phyloP scores from a whole-genome alignment of 1,140 invertebrate species.

The Wasmannia auropunctata region DNA sequence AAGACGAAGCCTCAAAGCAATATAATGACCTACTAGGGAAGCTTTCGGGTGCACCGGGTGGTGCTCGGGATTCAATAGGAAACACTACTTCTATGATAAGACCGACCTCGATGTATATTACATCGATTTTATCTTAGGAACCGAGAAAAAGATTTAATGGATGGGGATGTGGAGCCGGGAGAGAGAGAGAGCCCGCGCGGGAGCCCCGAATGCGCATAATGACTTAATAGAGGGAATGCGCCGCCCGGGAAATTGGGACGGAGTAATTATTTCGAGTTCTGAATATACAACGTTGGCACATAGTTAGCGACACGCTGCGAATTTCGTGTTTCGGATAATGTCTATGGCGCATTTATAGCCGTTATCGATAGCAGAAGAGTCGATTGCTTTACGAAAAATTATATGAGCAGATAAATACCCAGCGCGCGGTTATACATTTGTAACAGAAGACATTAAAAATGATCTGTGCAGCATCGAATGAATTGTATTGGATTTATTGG shows the following conservation, averaged over 20 bases:
- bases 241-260: slow-evolving; percentile 1
- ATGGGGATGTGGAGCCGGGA: neutral
- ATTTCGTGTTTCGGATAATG: neutral
- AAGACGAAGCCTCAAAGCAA: slow-evolving; percentile 22
- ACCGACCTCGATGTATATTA: slow-evolving; percentile 16
- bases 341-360: neutral
- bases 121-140: slow-evolving; percentile 44
- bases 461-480: no score
- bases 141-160: slow-evolving; percentile 38
- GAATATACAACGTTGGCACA: neutral
- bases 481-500: neutral
- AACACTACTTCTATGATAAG: slow-evolving; percentile 39
- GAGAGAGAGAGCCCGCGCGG: no score
- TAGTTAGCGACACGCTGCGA: neutral
- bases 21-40: slow-evolving; percentile 26
- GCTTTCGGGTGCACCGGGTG: slow-evolving; percentile 2
- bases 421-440: neutral
- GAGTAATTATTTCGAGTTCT: slow-evolving; percentile 34
- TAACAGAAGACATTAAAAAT: neutral
- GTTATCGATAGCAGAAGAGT: neutral
- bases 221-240: slow-evolving; percentile 27
- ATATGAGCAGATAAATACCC: neutral
- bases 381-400: slow-evolving; percentile 3
- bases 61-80: slow-evolving; percentile 21
- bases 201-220: slow-evolving; percentile 22